These are phyloP conservation scores for Lethrus apterus DNA, from an alignment of 1,140 invertebrate species.

Conservation along the genomic window DNA sequence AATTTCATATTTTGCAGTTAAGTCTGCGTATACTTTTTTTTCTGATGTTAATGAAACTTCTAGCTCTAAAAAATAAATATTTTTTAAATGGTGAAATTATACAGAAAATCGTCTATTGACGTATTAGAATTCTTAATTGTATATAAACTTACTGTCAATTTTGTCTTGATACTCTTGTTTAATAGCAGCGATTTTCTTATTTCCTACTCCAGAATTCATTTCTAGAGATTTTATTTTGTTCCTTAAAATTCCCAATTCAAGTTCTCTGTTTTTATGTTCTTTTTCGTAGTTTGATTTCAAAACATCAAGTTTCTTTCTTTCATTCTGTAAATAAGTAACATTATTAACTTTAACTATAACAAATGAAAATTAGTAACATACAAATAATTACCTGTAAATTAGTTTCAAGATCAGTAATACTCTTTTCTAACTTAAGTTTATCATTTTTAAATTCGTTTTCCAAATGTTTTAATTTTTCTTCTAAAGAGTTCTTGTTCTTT, in stretches of 20 bases:
- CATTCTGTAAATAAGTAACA: slow-evolving; percentile 42
- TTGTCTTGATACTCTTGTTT: slow-evolving; percentile 59
- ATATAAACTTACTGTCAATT: slow-evolving; percentile 51
- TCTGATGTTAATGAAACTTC: slow-evolving; percentile 58
- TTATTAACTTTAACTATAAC: too few relatives aligned
- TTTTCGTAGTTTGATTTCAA: slow-evolving; percentile 54
- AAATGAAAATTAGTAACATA: too few relatives aligned
- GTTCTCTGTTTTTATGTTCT: slow-evolving; percentile 56
- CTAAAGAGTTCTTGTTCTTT: slow-evolving; percentile 48
- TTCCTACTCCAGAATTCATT: slow-evolving; percentile 50
- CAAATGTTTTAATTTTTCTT: slow-evolving; percentile 47
- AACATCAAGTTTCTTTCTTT: slow-evolving; percentile 54
- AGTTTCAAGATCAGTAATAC: slow-evolving; percentile 53
- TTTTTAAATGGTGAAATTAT: slow-evolving; percentile 16
- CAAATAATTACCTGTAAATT: slow-evolving; percentile 48
- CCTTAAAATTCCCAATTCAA: slow-evolving; percentile 56
- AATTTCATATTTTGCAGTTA: slow-evolving; percentile 72
- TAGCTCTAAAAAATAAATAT: slow-evolving; percentile 49
- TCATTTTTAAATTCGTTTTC: slow-evolving; percentile 48
- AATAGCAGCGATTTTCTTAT: slow-evolving; percentile 57
- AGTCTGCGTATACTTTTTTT: slow-evolving; percentile 67
- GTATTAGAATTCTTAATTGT: neutral
- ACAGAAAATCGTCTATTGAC: slow-evolving; percentile 18
- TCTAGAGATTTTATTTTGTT: slow-evolving; percentile 56
- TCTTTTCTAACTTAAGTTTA: slow-evolving; percentile 50